Evolutionary conservation across 2,888 invertebrate genomes (phyloP), one percentile per base, ranked within the genome.

Genomic region (Synanthedon andrenaeformis): DNA sequence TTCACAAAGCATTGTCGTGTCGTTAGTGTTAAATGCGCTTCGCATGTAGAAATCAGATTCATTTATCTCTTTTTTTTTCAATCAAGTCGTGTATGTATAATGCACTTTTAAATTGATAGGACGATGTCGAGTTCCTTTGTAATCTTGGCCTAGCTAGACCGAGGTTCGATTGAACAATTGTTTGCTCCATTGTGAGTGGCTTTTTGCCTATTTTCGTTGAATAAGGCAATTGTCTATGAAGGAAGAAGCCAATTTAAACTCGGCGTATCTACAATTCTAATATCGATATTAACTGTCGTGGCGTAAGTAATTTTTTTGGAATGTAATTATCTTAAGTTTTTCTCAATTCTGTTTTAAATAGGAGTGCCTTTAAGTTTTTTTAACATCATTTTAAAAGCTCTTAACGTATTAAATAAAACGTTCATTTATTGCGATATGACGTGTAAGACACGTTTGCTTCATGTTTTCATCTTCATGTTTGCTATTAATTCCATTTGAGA

Each of bases 171-270:
- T 57, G 58, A 60, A 56, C 57, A 57, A 74, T 76, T 77, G 76
- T 69, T 61, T 58, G 64, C 56, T 67, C 74, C 66, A 75, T 81
- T 83, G 79, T 81, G 68, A 60, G 55, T 59, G 62, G 61, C 65
- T 79, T 80, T 82, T 76, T 76, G 74, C 80, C 78, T 80, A 77
- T 79, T 78, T 69, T 62, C 61, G 64, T 70, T 77, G 72, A 76
- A 80, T 78, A 70, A 66, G 62, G 67, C 81, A 77, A 80, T 82
- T 82, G 80, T 74, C 59, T 62, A 60, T 68, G 57, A 62, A 78
- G 85, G 85, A 84, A 79, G 74, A 72, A 59, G 65, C 61, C 78
- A 81, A 84, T 85, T 79, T 76, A 59, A 45, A 57, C 55, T 55
- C 51, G 54, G 53, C 53, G 54, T 56, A 54, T 57, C 53, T 14